phyloP scores from a whole-genome alignment of 1,140 invertebrate species.

The Lepidurus packardi region DNA sequence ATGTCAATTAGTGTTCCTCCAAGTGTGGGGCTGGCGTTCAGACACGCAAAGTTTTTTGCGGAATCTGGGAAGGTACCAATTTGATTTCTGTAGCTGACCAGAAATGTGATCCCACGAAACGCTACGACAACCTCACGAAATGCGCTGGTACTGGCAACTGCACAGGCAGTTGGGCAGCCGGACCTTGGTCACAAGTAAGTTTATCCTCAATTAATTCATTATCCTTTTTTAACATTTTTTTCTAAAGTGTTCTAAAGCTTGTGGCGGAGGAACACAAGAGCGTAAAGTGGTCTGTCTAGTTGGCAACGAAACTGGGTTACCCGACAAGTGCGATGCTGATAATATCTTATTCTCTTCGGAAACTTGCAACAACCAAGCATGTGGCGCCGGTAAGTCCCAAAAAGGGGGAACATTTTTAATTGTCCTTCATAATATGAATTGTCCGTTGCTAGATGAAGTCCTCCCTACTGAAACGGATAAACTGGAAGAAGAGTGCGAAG shows the following conservation, averaged over 20 bases:
- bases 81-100: constrained; percentile 64
- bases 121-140: constrained; percentile 61
- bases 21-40: constrained; percentile 56
- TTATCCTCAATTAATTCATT: neutral
- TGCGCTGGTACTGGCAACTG: constrained; percentile 64
- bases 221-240: neutral
- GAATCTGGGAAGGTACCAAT: constrained; percentile 54
- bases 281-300: constrained; percentile 73
- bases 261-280: constrained; percentile 68
- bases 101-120: constrained; percentile 61
- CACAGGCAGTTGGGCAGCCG: constrained; percentile 78
- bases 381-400: constrained; percentile 37
- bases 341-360: constrained; percentile 60
- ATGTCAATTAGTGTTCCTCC: constrained; percentile 34
- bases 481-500: constrained; percentile 39
- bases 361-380: constrained; percentile 59
- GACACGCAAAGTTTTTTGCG: constrained; percentile 78
- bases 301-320: constrained; percentile 57
- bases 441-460: constrained; percentile 37
- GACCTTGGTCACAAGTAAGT: constrained; percentile 69
- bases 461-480: constrained; percentile 28
- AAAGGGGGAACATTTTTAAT: neutral
- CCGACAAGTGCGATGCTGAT: constrained; percentile 57
- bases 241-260: constrained; percentile 65
- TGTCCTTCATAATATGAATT: neutral